phyloP scores from a whole-genome alignment of 1,140 invertebrate species.

The Drosophila simulans region DNA sequence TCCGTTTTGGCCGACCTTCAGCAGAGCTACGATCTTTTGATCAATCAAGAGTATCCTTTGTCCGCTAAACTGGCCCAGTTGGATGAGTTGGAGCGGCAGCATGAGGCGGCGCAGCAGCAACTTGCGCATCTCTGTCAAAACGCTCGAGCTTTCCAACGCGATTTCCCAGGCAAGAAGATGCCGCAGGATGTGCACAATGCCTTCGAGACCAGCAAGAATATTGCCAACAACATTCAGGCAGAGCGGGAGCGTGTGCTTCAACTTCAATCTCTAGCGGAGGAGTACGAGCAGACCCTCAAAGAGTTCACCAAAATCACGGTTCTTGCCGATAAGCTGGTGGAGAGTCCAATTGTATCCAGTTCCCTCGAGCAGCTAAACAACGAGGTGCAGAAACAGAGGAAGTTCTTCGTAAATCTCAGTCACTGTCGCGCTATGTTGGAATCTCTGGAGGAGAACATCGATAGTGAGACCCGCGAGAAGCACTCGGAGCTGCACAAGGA shows the following conservation, averaged over 20 bases:
- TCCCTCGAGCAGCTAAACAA: slow-evolving; percentile 92
- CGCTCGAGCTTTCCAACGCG: slow-evolving; percentile 86
- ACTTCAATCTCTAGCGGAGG: slow-evolving; percentile 90
- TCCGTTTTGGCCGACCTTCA: slow-evolving; percentile 61
- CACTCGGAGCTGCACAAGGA: slow-evolving; percentile 91
- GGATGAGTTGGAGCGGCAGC: slow-evolving; percentile 75
- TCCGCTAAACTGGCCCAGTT: slow-evolving; percentile 75
- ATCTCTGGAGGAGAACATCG: slow-evolving; percentile 92
- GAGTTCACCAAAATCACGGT: slow-evolving; percentile 94
- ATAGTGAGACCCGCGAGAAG: slow-evolving; percentile 90
- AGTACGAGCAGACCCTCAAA: slow-evolving; percentile 93
- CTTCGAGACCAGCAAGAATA: slow-evolving; percentile 88
- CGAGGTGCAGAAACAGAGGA: slow-evolving; percentile 94
- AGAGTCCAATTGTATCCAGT: slow-evolving; percentile 90
- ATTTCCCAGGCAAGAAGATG: slow-evolving; percentile 88
- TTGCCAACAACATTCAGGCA: slow-evolving; percentile 88
- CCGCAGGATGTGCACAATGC: slow-evolving; percentile 88
- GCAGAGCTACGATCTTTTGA: slow-evolving; percentile 60
- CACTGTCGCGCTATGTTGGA: slow-evolving; percentile 93
- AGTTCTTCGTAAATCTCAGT: slow-evolving; percentile 94
- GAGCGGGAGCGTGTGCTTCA: slow-evolving; percentile 91
- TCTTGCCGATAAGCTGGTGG: slow-evolving; percentile 91
- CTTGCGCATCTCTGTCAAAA: slow-evolving; percentile 85
- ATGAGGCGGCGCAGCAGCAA: slow-evolving; percentile 64
- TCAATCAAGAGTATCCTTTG: slow-evolving; percentile 68